phyloP scores from a whole-genome alignment of 1,140 invertebrate species.

The Diorhabda carinulata region DNA sequence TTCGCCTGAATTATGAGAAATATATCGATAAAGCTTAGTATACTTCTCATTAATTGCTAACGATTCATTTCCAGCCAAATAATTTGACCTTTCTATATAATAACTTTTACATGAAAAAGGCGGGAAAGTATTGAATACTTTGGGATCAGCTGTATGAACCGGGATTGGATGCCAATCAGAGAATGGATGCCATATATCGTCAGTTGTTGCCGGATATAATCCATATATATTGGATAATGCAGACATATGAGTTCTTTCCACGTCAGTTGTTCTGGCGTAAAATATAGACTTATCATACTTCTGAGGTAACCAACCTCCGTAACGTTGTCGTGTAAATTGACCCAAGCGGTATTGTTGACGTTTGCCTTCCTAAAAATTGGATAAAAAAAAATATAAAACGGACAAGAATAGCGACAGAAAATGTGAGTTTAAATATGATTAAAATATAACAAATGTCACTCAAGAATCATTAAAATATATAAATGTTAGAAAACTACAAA shows the following conservation, averaged over 20 bases:
- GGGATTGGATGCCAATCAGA: constrained; percentile 57
- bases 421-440: too few relatives aligned
- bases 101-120: background rate
- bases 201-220: constrained; percentile 50
- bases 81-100: background rate
- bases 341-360: constrained; percentile 59
- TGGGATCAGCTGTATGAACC: constrained; percentile 6
- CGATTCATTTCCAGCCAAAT: background rate
- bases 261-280: constrained; percentile 35
- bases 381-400: too few relatives aligned
- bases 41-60: background rate
- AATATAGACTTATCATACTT: constrained; percentile 52
- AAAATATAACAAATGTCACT: too few relatives aligned
- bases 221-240: constrained; percentile 52
- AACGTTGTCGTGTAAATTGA: constrained; percentile 56
- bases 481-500: too few relatives aligned
- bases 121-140: background rate
- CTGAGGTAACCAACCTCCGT: constrained; percentile 55
- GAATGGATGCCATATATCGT: constrained; percentile 50
- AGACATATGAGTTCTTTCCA: constrained; percentile 56
- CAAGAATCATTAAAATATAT: too few relatives aligned
- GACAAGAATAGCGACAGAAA: too few relatives aligned
- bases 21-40: background rate
- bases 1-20: background rate
- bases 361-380: constrained; percentile 55